Conservation (phyloP, 64 coral and sea anemone species). For the Actinia equina region DNA sequence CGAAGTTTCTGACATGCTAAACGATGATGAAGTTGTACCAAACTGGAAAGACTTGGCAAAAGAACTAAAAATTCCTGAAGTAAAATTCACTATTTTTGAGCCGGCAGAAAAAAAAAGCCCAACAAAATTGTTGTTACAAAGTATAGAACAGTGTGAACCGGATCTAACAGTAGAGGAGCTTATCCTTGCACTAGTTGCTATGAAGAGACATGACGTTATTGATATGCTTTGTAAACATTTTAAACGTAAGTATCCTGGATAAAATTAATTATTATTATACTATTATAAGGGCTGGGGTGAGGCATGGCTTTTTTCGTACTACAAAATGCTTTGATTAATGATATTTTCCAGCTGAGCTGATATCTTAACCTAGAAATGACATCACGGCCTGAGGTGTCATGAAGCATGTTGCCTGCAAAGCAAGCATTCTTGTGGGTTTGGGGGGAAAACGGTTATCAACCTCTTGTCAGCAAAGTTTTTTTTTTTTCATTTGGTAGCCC, state of each 20-base stretch:
- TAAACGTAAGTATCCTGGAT: neutral
- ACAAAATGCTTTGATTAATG: too few species aligned
- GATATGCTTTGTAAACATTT: slow-evolving; percentile 5
- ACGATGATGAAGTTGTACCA: slow-evolving; percentile 44
- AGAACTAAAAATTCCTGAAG: slow-evolving; percentile 63
- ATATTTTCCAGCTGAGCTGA: too few species aligned
- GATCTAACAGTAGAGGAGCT: slow-evolving; percentile 86
- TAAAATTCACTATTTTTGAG: slow-evolving; percentile 71
- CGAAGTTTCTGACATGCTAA: slow-evolving; percentile 66
- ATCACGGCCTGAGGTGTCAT: too few species aligned
- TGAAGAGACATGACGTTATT: slow-evolving; percentile 89
- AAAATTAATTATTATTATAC: neutral
- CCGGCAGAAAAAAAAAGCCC: slow-evolving; percentile 59
- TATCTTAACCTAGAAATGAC: too few species aligned
- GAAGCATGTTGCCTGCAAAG: too few species aligned
- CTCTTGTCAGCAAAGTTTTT: too few species aligned
- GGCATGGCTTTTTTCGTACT: too few species aligned
- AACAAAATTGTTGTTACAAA: slow-evolving; percentile 63
- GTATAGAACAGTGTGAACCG: slow-evolving; percentile 70
- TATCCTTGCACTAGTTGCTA: slow-evolving; percentile 79
- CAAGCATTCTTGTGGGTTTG: too few species aligned
- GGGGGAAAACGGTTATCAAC: too few species aligned
- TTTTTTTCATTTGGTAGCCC: too few species aligned
- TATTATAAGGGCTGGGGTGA: too few species aligned
- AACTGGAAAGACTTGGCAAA: slow-evolving; percentile 66